Percentiles rank a stretch among this genome's conserved stretches.
Evolutionary conservation across 1,140 invertebrate species (phyloP).

Genomic region (Drosophila rufa): DNA sequence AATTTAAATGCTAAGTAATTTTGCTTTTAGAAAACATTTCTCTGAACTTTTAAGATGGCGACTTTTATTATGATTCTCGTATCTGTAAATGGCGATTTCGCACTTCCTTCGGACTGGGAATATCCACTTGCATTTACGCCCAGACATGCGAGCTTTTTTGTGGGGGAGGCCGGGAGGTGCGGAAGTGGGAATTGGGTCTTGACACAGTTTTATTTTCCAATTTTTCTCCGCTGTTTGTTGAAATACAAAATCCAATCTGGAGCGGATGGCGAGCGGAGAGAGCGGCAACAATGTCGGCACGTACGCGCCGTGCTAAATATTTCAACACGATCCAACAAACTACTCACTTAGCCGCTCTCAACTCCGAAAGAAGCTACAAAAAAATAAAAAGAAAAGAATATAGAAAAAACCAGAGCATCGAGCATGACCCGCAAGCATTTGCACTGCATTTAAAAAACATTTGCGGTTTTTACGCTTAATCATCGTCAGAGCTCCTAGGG

Average conservation of each 20-base stretch:
- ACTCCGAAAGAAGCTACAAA: slow-evolving; percentile 16
- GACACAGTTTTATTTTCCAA: slow-evolving; percentile 32
- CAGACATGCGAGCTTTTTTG: slow-evolving; percentile 7
- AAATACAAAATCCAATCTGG: slow-evolving; percentile 62
- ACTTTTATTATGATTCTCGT: slow-evolving; percentile 9
- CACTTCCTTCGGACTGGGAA: slow-evolving; percentile 6
- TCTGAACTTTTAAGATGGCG: neutral
- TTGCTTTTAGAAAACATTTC: neutral
- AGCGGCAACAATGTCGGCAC: slow-evolving; percentile 57
- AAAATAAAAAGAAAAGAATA: slow-evolving; percentile 5
- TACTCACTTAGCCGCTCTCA: slow-evolving; percentile 57
- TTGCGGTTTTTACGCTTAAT: slow-evolving; percentile 82
- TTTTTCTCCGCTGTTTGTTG: slow-evolving; percentile 2
- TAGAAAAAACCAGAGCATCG: slow-evolving; percentile 9
- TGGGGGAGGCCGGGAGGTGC: no score
- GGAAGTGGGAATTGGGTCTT: slow-evolving; percentile 1
- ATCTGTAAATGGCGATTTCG: slow-evolving; percentile 8
- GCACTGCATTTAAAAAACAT: slow-evolving; percentile 84
- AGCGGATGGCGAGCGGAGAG: slow-evolving; percentile 28
- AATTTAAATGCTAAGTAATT: neutral
- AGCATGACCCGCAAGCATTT: slow-evolving; percentile 61
- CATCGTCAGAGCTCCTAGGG: slow-evolving; percentile 54
- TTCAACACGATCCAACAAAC: slow-evolving; percentile 65
- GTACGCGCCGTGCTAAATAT: slow-evolving; percentile 73
- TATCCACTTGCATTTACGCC: neutral